Evolutionary conservation across 1,140 invertebrate species (phyloP).

Genomic region (Drosophila pseudoananassae): DNA sequence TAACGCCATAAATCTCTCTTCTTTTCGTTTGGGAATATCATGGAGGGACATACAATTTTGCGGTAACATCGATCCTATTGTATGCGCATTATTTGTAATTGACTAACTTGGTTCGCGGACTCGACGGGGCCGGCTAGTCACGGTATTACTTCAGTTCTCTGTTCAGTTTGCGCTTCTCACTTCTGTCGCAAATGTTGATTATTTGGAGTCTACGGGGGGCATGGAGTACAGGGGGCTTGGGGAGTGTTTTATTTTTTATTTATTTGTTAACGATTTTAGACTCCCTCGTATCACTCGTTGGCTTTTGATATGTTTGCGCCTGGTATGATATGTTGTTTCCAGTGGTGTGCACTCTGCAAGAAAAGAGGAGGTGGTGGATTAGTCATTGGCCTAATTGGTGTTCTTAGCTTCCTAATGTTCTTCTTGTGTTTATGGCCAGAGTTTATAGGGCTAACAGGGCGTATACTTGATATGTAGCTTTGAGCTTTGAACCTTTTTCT

Average conservation of each 20-base stretch:
- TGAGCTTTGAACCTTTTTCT: too few relatives aligned
- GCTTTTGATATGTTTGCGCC: constrained; percentile 56
- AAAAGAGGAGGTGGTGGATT: constrained; percentile 31
- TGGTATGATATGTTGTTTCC: constrained; percentile 49
- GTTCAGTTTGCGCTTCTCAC: neutral
- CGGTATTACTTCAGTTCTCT: constrained; percentile 21
- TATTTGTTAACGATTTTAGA: constrained; percentile 1
- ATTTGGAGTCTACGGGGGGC: constrained; percentile 2
- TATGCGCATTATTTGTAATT: constrained; percentile 82
- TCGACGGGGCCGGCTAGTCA: constrained; percentile 63
- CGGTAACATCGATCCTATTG: constrained; percentile 84
- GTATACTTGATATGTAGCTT: neutral
- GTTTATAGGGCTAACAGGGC: neutral
- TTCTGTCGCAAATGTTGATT: constrained; percentile 6
- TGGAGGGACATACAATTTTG: constrained; percentile 84
- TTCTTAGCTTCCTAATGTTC: constrained; percentile 8
- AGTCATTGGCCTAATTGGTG: constrained; percentile 18
- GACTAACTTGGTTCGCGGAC: constrained; percentile 69
- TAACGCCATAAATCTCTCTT: constrained; percentile 83
- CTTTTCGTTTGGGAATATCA: constrained; percentile 83
- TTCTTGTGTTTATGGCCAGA: constrained; percentile 12
- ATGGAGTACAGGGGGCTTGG: neutral
- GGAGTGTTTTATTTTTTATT: neutral
- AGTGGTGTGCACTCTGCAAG: constrained; percentile 61
- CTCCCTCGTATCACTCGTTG: constrained; percentile 36